These are phyloP conservation scores for Psittacula derbiana DNA, from an alignment of 2,797 vertebrate genomes.

Conservation along the genomic window DNA sequence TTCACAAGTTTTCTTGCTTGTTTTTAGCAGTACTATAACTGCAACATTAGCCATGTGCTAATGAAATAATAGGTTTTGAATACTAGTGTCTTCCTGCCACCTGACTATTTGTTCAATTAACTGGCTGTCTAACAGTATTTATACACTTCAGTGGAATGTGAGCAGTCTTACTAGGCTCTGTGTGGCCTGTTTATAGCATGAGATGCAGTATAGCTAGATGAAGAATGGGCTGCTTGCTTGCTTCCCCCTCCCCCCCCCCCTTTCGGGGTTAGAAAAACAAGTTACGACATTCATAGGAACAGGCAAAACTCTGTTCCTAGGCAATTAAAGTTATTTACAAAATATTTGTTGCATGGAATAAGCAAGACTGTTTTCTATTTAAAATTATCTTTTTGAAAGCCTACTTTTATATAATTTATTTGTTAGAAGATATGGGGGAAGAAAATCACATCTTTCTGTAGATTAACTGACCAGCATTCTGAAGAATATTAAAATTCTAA, in stretches of 20 bases:
- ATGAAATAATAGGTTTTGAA: not conserved
- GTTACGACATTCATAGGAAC: not conserved
- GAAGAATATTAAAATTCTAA: not conserved
- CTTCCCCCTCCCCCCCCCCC: too few relatives aligned
- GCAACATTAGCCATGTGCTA: not conserved
- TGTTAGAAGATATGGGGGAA: not conserved
- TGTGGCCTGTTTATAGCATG: not conserved
- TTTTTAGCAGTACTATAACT: not conserved
- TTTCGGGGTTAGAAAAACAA: not conserved
- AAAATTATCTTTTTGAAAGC: not conserved
- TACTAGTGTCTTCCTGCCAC: not conserved
- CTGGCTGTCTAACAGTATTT: not conserved
- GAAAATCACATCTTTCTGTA: not conserved
- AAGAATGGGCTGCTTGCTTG: not conserved
- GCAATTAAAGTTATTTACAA: not conserved
- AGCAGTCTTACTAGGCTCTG: not conserved
- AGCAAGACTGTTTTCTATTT: not conserved
- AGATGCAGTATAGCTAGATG: not conserved
- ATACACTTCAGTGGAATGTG: not conserved
- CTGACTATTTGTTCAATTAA: conserved; percentile 23
- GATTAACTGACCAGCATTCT: not conserved
- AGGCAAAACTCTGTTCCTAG: not conserved
- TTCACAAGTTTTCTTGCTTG: conserved; percentile 9
- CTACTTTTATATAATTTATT: not conserved
- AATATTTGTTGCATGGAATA: not conserved